Base-by-base conservation (phyloP, 2,797 vertebrate species). In the Paramormyrops hopkinsi region DNA sequence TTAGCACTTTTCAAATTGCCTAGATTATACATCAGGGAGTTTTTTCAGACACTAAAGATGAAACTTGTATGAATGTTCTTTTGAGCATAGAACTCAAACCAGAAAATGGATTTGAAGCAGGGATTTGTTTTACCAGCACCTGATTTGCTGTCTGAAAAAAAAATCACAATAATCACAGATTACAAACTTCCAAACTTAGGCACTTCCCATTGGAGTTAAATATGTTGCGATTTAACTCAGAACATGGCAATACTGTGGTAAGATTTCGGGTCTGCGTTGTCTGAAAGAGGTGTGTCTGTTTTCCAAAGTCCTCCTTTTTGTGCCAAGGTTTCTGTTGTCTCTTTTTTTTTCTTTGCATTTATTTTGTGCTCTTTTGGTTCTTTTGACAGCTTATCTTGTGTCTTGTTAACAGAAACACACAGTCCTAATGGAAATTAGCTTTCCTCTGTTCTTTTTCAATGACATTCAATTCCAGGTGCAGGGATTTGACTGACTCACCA, bases 31-130 rank as follows among this genome's bases (percentile, higher is more conserved):
- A 22, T 46, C 73, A 89, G 76, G 88, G 88, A 65, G 4, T 29
- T 62, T 65, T 83, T 83, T 48, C 76, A 89, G 79, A 89, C 33
- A 87, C 86, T 87, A 44, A 54, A 9, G 14, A 41, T 56, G 33
- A 59, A 54, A 9, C 73, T 82, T 82, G 3, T 37, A 33, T 14
- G 41, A 29, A 53, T 33, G 51, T 59, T 53, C 86, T 59, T 56
- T 12, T 44, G 33, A 87, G 86, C 51, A 87, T 14, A 62, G 33
- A 29, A 37, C 54, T 11, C 11, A 22, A 46, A 82, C 76, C 41
- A 46, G 76, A 51, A 86, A 51, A 51, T 86, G 84, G 14, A 33
- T 86, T 17, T 56, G 51, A 33, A 29, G 37, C 25, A 56, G 51
- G 53, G 33, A 29, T 19, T n/a, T 19, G 48, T 53, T 86, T 33